Evolutionary conservation across 2,113 vertebrate genomes (phyloP).

Genomic region (Scortum barcoo): DNA sequence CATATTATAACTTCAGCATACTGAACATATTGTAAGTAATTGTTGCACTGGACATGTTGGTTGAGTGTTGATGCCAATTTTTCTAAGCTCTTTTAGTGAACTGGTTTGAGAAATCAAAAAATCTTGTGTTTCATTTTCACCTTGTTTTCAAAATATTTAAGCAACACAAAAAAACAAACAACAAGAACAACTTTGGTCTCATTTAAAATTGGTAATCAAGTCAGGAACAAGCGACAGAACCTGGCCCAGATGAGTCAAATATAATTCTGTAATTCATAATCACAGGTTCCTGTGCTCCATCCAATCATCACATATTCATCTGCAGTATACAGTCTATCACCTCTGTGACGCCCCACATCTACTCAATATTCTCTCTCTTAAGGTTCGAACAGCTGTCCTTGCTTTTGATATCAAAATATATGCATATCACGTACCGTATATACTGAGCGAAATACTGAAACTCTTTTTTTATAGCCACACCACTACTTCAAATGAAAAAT

Average conservation of each 20-base stretch:
- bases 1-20: neutral
- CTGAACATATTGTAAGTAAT: no score
- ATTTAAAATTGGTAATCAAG: conserved; percentile 28
- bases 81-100: neutral
- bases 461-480: neutral
- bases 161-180: neutral
- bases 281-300: conserved; percentile 31
- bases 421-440: conserved; percentile 30
- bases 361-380: conserved; percentile 52
- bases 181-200: neutral
- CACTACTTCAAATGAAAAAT: neutral
- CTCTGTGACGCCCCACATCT: conserved; percentile 47
- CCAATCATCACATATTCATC: conserved; percentile 62
- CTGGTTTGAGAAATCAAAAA: neutral
- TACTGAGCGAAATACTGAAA: conserved; percentile 19
- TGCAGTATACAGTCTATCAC: conserved; percentile 30
- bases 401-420: conserved; percentile 38
- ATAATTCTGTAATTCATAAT: conserved; percentile 54
- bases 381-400: conserved; percentile 50
- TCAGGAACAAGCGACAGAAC: neutral
- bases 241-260: conserved; percentile 33
- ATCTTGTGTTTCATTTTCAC: neutral
- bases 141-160: neutral
- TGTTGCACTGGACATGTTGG: neutral
- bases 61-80: neutral